These are phyloP conservation scores for Mylabris phalerata DNA, from an alignment of 1,140 invertebrate genomes.

Conservation along the genomic window DNA sequence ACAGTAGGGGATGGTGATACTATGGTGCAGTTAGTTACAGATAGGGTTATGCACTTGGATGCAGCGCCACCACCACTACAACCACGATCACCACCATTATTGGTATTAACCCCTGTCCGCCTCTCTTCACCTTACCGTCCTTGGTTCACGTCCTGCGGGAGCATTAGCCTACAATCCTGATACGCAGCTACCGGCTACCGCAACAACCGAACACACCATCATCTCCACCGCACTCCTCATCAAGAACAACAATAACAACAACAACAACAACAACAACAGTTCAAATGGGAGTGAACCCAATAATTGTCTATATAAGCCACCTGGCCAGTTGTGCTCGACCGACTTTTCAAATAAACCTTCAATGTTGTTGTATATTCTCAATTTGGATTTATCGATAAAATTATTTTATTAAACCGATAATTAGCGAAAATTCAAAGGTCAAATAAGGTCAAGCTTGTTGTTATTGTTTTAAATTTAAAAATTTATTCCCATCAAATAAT, in stretches of 20 bases:
- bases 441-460: too few species aligned
- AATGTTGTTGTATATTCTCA: too few species aligned
- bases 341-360: slow-evolving; percentile 5
- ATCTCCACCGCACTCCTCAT: slow-evolving; percentile 1
- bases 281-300: slow-evolving; percentile 12
- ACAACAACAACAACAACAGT: too few species aligned
- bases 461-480: too few species aligned
- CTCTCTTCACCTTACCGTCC: not conserved
- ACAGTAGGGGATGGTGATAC: slow-evolving; percentile 23
- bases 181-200: slow-evolving; percentile 20
- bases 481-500: too few species aligned
- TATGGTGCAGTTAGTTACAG: not conserved
- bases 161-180: slow-evolving; percentile 28
- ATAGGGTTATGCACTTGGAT: slow-evolving; percentile 2
- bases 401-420: too few species aligned
- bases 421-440: too few species aligned
- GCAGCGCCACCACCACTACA: slow-evolving; percentile 9
- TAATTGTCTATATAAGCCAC: slow-evolving; percentile 25
- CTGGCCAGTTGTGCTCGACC: slow-evolving; percentile 23
- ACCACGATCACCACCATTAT: not conserved
- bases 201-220: slow-evolving; percentile 15
- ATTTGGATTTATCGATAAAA: too few species aligned
- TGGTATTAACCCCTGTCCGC: not conserved
- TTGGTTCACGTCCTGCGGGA: slow-evolving; percentile 17
- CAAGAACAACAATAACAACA: not conserved